A percentile compares a stretch with the other conserved stretches of the same genome.
Conservation (phyloP, 2,888 invertebrate genomes). For the Trissolcus brochymenae region DNA sequence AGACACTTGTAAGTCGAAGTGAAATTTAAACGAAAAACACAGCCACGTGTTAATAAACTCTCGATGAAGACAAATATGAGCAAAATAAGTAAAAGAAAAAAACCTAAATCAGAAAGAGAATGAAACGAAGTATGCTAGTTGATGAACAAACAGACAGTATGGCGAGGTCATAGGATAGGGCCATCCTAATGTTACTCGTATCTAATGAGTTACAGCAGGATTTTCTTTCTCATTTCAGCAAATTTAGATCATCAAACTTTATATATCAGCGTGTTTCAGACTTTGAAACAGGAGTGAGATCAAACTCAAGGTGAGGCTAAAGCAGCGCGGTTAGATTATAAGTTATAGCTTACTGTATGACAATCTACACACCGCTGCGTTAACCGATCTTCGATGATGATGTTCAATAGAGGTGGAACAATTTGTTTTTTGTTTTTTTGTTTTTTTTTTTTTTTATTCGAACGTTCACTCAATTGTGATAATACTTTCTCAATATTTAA, state of each 20-base stretch:
- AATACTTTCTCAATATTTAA: background rate
- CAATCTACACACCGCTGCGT: constrained; percentile 69
- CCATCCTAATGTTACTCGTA: constrained; percentile 69
- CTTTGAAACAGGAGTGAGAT: constrained; percentile 79
- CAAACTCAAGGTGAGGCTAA: constrained; percentile 79
- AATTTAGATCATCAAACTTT: constrained; percentile 79
- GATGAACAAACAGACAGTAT: constrained; percentile 72
- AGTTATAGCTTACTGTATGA: constrained; percentile 73
- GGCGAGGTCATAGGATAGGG: constrained; percentile 74
- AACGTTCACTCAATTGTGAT: too few relatives aligned
- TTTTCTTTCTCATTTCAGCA: constrained; percentile 79
- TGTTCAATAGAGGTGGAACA: constrained; percentile 33
- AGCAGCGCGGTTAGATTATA: constrained; percentile 73
- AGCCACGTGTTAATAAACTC: too few relatives aligned
- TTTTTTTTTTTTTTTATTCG: background rate
- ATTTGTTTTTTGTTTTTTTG: too few relatives aligned
- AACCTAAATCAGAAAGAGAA: background rate
- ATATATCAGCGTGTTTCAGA: constrained; percentile 80
- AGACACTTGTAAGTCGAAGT: background rate
- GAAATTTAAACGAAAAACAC: too few relatives aligned
- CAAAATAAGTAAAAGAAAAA: constrained; percentile 5
- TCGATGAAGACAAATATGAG: too few relatives aligned
- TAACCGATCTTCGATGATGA: constrained; percentile 67
- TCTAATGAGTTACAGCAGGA: constrained; percentile 72
- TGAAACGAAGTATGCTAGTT: constrained; percentile 40